phyloP scores from a whole-genome alignment of 2,113 vertebrate genomes.

The Scortum barcoo region DNA sequence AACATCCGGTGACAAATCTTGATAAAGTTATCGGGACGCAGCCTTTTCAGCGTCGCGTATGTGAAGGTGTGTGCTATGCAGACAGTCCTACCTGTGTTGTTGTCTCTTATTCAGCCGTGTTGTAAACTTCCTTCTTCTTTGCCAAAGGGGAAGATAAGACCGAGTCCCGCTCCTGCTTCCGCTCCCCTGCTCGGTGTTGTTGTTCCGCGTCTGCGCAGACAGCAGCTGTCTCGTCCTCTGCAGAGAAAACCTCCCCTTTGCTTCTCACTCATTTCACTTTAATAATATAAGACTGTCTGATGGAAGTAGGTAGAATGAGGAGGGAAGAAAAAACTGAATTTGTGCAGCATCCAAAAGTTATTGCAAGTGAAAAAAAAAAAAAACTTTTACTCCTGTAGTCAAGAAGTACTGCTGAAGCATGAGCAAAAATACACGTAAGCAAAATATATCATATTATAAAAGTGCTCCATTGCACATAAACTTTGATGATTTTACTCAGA shows the following conservation, averaged over 20 bases:
- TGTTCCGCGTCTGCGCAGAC: conserved; percentile 50
- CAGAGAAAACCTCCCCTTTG: no score
- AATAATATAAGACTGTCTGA: no score
- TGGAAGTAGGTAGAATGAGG: background rate
- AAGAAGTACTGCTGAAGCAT: no score
- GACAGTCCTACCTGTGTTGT: conserved; percentile 21
- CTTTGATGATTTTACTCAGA: no score
- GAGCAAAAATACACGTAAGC: no score
- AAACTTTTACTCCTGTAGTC: background rate
- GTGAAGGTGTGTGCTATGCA: rapidly evolving
- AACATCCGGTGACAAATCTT: background rate
- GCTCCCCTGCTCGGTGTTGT: background rate
- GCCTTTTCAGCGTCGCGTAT: no score
- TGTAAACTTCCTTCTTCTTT: background rate
- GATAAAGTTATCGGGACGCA: background rate
- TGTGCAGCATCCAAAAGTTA: no score
- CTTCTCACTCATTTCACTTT: background rate
- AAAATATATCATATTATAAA: no score
- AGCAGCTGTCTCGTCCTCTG: background rate
- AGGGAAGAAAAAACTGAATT: background rate
- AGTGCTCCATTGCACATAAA: background rate
- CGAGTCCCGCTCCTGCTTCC: background rate
- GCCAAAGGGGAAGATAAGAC: no score
- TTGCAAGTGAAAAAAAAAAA: no score
- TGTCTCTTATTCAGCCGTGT: no score